Percentiles rank a stretch among this genome's conserved stretches.
These are phyloP conservation scores for Forbesichthys agassizii DNA, from an alignment of 2,113 vertebrate species.

Conservation along the genomic window DNA sequence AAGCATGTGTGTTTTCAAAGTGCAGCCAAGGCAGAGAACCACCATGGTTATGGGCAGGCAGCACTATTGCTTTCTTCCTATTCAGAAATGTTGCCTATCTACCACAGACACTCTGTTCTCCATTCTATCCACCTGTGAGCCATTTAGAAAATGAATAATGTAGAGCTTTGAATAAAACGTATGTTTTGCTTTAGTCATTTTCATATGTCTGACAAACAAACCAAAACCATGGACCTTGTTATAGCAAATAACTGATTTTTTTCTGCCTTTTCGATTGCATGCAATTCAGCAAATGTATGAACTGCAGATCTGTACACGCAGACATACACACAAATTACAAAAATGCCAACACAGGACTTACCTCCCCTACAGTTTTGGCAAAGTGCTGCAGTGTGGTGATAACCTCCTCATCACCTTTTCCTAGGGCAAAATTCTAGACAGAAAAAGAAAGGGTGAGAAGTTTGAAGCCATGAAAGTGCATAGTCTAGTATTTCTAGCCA, in stretches of 20 bases:
- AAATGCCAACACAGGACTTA: constrained; percentile 63
- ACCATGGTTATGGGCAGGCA: constrained; percentile 24
- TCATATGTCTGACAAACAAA: too few species aligned
- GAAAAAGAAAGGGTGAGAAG: constrained; percentile 20
- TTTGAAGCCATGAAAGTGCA: constrained; percentile 16
- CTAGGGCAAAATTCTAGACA: constrained; percentile 93
- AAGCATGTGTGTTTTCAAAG: constrained; percentile 22
- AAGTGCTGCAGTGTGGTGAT: constrained; percentile 91
- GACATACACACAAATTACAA: constrained; percentile 5
- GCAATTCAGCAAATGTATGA: constrained; percentile 12
- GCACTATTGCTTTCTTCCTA: constrained; percentile 47
- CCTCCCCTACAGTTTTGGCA: constrained; percentile 92
- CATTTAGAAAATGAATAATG: too few species aligned
- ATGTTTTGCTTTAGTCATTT: not conserved
- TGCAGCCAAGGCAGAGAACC: not conserved
- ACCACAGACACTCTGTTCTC: not conserved
- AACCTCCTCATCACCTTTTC: constrained; percentile 97
- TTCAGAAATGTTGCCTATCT: not conserved
- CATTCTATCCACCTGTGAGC: not conserved
- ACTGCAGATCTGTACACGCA: not conserved
- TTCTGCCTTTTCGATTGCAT: not conserved
- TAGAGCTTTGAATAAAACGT: too few species aligned
- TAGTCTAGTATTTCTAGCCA: constrained; percentile 10
- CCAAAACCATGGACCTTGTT: too few species aligned
- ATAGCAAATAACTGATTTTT: too few species aligned